Evolutionary conservation across 2,888 invertebrate species (phyloP).

Genomic region (Carterocephalus palaemon): DNA sequence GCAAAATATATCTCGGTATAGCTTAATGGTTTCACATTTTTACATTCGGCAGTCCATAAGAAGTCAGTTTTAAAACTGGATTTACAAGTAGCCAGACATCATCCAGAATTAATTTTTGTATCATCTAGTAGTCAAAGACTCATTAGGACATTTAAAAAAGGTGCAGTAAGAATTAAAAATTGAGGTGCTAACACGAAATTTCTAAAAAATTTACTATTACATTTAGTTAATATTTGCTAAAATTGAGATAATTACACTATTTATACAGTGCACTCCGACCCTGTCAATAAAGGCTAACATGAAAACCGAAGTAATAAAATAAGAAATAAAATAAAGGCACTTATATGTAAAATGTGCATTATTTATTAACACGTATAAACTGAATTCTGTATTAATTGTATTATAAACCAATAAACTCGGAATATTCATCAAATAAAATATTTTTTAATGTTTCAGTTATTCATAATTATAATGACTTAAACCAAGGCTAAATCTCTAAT

Average conservation of each 20-base stretch:
- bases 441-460: not conserved
- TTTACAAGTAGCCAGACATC: conserved; percentile 39
- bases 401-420: too few relatives aligned
- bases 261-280: conserved; percentile 68
- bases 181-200: conserved; percentile 65
- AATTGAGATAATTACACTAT: conserved; percentile 65
- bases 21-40: conserved; percentile 35
- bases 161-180: conserved; percentile 62
- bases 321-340: conserved; percentile 37
- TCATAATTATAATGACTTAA: not conserved
- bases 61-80: conserved; percentile 36
- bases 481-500: not conserved
- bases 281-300: conserved; percentile 73
- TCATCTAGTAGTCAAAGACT: conserved; percentile 46
- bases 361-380: too few relatives aligned
- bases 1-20: conserved; percentile 48
- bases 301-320: conserved; percentile 31
- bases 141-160: conserved; percentile 52
- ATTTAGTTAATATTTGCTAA: conserved; percentile 64
- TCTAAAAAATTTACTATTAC: conserved; percentile 63
- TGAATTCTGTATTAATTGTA: too few relatives aligned
- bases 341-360: conserved; percentile 2
- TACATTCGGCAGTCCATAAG: conserved; percentile 34
- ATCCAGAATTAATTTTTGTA: conserved; percentile 34
- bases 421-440: too few relatives aligned